Evolutionary conservation across 2,113 vertebrate species (phyloP).

Genomic region (Pangasianodon hypophthalmus): DNA sequence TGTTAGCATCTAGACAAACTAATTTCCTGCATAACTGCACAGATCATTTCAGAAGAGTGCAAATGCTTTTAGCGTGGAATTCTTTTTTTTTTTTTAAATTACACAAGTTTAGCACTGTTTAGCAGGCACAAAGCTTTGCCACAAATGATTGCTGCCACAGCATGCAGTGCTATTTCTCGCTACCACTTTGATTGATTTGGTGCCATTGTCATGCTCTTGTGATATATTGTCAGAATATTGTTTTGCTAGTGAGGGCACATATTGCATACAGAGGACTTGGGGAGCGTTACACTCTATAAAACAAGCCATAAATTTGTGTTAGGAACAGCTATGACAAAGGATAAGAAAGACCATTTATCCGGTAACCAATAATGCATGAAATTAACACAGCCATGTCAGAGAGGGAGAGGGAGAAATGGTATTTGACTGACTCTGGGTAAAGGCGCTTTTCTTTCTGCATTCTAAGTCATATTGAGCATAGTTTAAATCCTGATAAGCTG

Average conservation of each 20-base stretch:
- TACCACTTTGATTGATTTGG: conserved; percentile 19
- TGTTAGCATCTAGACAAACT: conserved; percentile 16
- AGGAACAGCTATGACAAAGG: conserved; percentile 16
- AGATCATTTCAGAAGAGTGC: conserved; percentile 9
- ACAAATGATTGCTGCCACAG: conserved; percentile 15
- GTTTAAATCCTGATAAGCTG: conserved; percentile 32
- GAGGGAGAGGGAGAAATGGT: conserved; percentile 48
- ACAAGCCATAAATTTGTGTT: conserved; percentile 24
- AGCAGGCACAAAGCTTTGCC: not conserved
- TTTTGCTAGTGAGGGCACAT: conserved; percentile 22
- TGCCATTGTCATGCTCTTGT: conserved; percentile 29
- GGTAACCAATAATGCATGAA: conserved; percentile 63
- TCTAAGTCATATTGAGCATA: conserved; percentile 24
- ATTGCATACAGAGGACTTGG: not conserved
- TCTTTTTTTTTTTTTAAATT: not conserved
- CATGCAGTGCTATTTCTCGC: conserved; percentile 15
- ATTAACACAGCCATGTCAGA: conserved; percentile 59
- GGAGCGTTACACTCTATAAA: conserved; percentile 37
- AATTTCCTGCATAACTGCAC: conserved; percentile 49
- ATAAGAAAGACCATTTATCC: conserved; percentile 51
- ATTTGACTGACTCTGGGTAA: conserved; percentile 39
- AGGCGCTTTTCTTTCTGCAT: conserved; percentile 35
- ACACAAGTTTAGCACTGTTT: not conserved
- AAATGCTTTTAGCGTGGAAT: conserved; percentile 1
- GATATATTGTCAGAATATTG: conserved; percentile 44